Evolutionary conservation across 2,888 invertebrate genomes (phyloP), one percentile per base, ranked within the genome.

Genomic region (Aproaerema taeniolella): DNA sequence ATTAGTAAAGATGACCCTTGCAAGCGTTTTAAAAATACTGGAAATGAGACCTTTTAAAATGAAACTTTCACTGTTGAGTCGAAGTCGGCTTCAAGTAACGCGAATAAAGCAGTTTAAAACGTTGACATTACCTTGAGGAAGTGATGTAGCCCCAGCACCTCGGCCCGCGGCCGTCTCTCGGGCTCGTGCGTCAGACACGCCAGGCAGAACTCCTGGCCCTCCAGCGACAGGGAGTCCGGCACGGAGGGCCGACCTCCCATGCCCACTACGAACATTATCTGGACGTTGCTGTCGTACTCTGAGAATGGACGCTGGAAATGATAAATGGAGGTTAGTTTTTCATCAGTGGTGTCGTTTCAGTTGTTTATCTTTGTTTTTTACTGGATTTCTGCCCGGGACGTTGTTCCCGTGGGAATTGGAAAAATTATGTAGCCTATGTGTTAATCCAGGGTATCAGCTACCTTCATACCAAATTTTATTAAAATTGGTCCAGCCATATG

Each of bases 181-280:
- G 96, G 92, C 76, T 97, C 94, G 67, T 95, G 94, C 58, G 93
- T 92, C 59, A 98, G 90, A 64, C 96, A 96, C 41, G 87, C 81
- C 8, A 88, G 80, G 38, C 96, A 88, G 79, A 98, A 96, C 57
- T 93, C 91, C 41, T 90, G 89, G 0, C 96, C 97, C 75, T 97
- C 97, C 40, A 90, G 90, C 24, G 94, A 95, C 41, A 97, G 88
- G 24, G 88, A 71, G 34, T 89, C 89, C 0, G 97, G 96, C 6
- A 93, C 86, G 49, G 89, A 87, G 0, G 97, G 97, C 43, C 90
- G 89, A 52, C 94, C 93, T 1, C 96, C 97, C 92, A 95, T 96
- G 24, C 97, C 97, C 59, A 97, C 97, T 89, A 95, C 92, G 79
- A 95, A 97, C 95, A 97, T 96, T 53, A 97, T 97, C 89, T 97